Conservation (phyloP, 2,797 vertebrate species). For the Karalla daura region DNA sequence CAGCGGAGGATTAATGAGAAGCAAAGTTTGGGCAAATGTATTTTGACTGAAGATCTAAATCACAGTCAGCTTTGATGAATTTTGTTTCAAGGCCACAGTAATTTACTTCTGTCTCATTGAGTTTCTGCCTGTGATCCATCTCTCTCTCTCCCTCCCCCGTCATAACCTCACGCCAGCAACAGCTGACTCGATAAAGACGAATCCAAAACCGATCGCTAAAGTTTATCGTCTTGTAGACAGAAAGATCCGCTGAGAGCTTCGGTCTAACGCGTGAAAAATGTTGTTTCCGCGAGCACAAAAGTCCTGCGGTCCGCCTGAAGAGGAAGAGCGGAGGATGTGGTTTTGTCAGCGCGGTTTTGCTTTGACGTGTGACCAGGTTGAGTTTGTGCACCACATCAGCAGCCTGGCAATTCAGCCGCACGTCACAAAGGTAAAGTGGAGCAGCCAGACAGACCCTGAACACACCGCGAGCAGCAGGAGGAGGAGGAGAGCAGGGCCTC, state of each 20-base stretch:
- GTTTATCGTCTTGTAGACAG: slow-evolving; percentile 5
- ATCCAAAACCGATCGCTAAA: slow-evolving; percentile 28
- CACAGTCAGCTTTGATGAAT: slow-evolving; percentile 63
- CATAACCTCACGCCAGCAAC: slow-evolving; percentile 45
- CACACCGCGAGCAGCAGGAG: slow-evolving; percentile 2
- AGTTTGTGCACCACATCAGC: slow-evolving; percentile 23
- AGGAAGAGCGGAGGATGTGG: too few relatives aligned
- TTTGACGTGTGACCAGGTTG: slow-evolving; percentile 12
- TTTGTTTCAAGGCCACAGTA: slow-evolving; percentile 36
- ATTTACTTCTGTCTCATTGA: slow-evolving; percentile 60
- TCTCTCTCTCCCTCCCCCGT: slow-evolving; percentile 31
- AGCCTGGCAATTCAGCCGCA: slow-evolving; percentile 25
- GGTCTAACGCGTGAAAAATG: slow-evolving; percentile 11
- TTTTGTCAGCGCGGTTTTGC: not conserved
- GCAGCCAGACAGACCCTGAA: slow-evolving; percentile 23
- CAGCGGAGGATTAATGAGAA: slow-evolving; percentile 47
- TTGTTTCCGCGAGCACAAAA: not conserved
- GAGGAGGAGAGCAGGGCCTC: not conserved
- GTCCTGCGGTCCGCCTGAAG: not conserved
- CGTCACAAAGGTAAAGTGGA: slow-evolving; percentile 35
- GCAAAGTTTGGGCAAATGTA: slow-evolving; percentile 40
- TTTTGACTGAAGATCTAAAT: slow-evolving; percentile 65
- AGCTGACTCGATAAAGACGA: slow-evolving; percentile 52
- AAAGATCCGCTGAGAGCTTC: slow-evolving; percentile 16
- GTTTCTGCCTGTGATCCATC: slow-evolving; percentile 55